Base-by-base conservation (phyloP, 2,113 vertebrate genomes). In the Polyodon spathula region DNA sequence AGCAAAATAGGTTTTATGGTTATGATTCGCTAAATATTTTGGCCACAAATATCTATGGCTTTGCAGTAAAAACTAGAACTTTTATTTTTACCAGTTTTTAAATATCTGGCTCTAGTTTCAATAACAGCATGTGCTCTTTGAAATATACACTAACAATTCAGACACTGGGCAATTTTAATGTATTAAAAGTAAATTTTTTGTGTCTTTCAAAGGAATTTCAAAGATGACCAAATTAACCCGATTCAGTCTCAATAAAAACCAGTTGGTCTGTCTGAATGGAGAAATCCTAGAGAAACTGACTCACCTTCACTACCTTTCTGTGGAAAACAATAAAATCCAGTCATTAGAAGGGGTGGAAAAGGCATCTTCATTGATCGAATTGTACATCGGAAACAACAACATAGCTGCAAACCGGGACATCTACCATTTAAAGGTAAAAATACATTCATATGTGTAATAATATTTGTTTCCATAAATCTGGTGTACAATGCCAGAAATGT, bases 311-410 rank as follows among this genome's bases (percentile, higher is more conserved):
- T 91, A 84, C 58, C 78, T 93, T 61, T 94, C 90, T 60, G 75
- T 82, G 64, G 91, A 91, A 65, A 88, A 81, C 77, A 95, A 93
- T 73, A 73, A 37, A 58, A 89, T 95, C 68, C 71, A 63, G 12
- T 90, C 88, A 27, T 58, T 92, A 63, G 69, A 71, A 37, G 87
- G 86, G 48, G 77, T 92, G 69, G 89, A 90, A 27, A 89, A 82
- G 74, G 74, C 66, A 55, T 68, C 65, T 16, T 78, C 79, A 4
- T 80, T 95, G n/a, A 75, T 86, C 17, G 89, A 93, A 67, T 79
- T 96, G n/a, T 93, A 90, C 52, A 56, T 89, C 6, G 87, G 85
- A 69, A 87, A 85, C 67, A 95, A 94, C 73, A 75, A 79, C 40
- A 86, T 94, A 70, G 76, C 75, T 61, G 71, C 73, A 8, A 89